Base-by-base conservation (phyloP, 2,888 invertebrate species). In the Ecdyonurus torrentis region DNA sequence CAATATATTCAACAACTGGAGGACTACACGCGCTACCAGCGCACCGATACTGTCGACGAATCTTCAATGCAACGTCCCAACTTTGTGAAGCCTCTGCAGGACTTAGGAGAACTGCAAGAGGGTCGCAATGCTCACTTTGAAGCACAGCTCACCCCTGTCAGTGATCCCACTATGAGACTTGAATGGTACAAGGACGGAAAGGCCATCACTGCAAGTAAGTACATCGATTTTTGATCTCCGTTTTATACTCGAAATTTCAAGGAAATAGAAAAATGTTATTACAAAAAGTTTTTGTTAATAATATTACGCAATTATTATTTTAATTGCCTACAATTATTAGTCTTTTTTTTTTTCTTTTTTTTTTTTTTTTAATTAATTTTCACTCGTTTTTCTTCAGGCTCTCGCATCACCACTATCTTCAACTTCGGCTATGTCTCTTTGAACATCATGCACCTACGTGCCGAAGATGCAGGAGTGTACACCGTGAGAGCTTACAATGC, bases 371-470 rank as follows among this genome's bases (percentile, higher is more conserved):
- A 52, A 52, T 10, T 55, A 25, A 55, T 25, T 60, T 24, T 53
- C 63, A 25, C 58, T 50, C 61, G 55, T 2, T 20, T 59, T 7
- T 52, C 63, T 66, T 23, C 65, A 78, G 78, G 78, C 79, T 94
- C 95, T 75, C 86, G 96, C 79, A 95, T 94, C 79, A 91, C 91
- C 75, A 92, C 94, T 75, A 91, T 93, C 82, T 93, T 93, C 84
- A 97, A 96, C 85, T 96, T 97, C 84, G 96, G 96, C 76, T 95
- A 95, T 83, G 95, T 96, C 81, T 93, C 94, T 79, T 87, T 97
- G 73, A 96, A 96, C 80, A 95, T 98, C 78, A 83, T 94, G 87
- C 95, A 96, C 86, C 89, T 96, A 83, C 89, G 95, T 81, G 86
- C 89, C 82, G 97, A 98, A 86, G 98, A 99, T 85, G 87, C 91